A percentile compares a stretch with the other conserved stretches of the same genome.
phyloP scores from a whole-genome alignment of 2,797 vertebrate species.

The Alectoris magna region DNA sequence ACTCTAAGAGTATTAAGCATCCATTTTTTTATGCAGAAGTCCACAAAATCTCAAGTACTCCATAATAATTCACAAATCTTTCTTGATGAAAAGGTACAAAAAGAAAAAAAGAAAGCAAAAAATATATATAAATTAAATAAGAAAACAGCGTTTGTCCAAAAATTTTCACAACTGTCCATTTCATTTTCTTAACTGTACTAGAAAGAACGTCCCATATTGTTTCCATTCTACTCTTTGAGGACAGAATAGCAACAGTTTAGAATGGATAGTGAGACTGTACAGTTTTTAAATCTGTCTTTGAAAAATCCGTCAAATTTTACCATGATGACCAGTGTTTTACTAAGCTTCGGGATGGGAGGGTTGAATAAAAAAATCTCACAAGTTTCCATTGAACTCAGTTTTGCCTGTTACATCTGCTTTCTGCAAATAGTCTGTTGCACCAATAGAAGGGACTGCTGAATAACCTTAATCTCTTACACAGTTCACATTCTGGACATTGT shows the following conservation, averaged over 20 bases:
- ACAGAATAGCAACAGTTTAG: too few species aligned
- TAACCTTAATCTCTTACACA: rapidly evolving
- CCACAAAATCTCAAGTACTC: background rate
- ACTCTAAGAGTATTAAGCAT: rapidly evolving
- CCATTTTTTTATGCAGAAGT: background rate
- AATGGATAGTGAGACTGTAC: too few species aligned
- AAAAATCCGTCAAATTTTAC: too few species aligned
- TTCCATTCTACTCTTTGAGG: too few species aligned
- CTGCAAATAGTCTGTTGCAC: too few species aligned
- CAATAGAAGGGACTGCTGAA: background rate
- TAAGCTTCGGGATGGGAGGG: too few species aligned
- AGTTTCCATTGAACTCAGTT: too few species aligned
- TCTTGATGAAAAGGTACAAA: background rate
- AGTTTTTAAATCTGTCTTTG: too few species aligned
- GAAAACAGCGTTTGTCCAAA: background rate
- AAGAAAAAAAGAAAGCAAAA: background rate
- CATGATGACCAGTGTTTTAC: too few species aligned
- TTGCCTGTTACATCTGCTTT: too few species aligned
- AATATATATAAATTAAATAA: background rate
- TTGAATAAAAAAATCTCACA: too few species aligned
- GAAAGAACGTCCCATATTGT: too few species aligned
- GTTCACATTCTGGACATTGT: background rate
- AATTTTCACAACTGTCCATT: background rate
- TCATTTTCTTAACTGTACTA: background rate
- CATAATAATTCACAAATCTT: background rate